A percentile compares a stretch with the other conserved stretches of the same genome.
These are phyloP conservation scores for Hirtodrosophila trivittata DNA, from an alignment of 2,888 invertebrate species.

Conservation along the genomic window DNA sequence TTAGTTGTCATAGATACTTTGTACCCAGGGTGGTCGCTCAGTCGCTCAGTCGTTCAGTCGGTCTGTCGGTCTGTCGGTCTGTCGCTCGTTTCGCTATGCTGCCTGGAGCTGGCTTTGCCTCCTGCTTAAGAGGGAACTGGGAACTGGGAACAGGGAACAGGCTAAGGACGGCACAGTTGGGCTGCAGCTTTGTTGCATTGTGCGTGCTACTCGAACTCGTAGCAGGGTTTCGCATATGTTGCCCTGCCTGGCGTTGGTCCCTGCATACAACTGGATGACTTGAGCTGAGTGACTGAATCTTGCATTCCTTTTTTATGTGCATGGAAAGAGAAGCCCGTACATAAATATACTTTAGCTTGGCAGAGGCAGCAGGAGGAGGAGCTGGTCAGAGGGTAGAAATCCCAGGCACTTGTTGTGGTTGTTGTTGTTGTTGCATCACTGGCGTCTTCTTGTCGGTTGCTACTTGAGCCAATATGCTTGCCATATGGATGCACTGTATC, in stretches of 20 bases:
- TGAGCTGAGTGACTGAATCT: constrained; percentile 50
- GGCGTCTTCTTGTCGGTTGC: constrained; percentile 58
- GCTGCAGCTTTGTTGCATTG: constrained; percentile 70
- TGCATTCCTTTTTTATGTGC: constrained; percentile 41
- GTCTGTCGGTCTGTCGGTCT: constrained; percentile 21
- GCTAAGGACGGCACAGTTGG: constrained; percentile 49
- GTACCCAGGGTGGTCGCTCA: not conserved
- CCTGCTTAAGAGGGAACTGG: constrained; percentile 1
- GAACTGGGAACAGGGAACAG: constrained; percentile 7
- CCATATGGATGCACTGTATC: constrained; percentile 69
- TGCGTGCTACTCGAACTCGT: constrained; percentile 45
- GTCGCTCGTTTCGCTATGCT: constrained; percentile 24
- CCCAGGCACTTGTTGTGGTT: constrained; percentile 66
- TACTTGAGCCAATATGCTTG: constrained; percentile 67
- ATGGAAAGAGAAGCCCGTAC: not conserved
- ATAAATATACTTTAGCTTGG: constrained; percentile 7
- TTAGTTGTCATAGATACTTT: constrained; percentile 1
- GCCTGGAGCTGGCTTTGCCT: not conserved
- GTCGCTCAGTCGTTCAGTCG: constrained; percentile 29
- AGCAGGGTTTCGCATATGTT: constrained; percentile 50
- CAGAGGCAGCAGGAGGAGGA: constrained; percentile 58
- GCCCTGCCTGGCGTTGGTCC: constrained; percentile 47
- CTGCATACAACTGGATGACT: constrained; percentile 52
- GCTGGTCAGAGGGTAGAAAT: constrained; percentile 28
- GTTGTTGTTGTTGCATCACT: constrained; percentile 34